Percentiles rank a stretch among this genome's conserved stretches.
phyloP scores from a whole-genome alignment of 2,797 vertebrate species.

The Champsocephalus gunnari region DNA sequence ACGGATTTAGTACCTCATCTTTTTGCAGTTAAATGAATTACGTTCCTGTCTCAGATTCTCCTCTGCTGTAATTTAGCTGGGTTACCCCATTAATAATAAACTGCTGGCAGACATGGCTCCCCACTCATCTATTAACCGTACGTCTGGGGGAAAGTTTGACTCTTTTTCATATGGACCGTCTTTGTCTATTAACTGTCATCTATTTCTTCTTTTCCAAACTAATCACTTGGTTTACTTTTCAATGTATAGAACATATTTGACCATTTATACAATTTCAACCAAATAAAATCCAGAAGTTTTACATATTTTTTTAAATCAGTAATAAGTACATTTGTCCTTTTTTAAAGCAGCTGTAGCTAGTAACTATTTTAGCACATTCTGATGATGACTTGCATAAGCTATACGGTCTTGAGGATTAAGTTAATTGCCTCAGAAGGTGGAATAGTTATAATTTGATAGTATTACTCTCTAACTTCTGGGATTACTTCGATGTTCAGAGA shows the following conservation, averaged over 20 bases:
- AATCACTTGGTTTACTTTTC: neutral
- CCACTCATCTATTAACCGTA: slow-evolving; percentile 4
- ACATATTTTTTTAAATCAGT: no score
- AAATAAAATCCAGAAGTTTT: no score
- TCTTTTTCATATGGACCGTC: neutral
- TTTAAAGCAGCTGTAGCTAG: neutral
- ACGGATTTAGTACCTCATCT: slow-evolving; percentile 1
- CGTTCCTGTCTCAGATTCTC: slow-evolving; percentile 4
- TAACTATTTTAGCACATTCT: neutral
- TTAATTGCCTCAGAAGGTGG: neutral
- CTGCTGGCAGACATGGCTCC: slow-evolving; percentile 1
- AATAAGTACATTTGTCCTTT: neutral
- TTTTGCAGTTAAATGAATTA: neutral
- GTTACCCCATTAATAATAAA: slow-evolving; percentile 55
- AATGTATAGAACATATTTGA: neutral
- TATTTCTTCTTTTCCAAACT: neutral
- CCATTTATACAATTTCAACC: neutral
- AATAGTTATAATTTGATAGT: neutral
- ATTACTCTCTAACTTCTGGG: neutral
- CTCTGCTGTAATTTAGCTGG: slow-evolving; percentile 30
- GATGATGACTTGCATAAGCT: neutral
- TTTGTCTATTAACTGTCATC: neutral
- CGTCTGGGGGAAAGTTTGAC: neutral
- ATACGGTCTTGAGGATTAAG: neutral
- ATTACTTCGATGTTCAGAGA: neutral